Evolutionary conservation across 2,113 vertebrate genomes (phyloP), one percentile per base, ranked within the genome.

Genomic region (Neogale vison): DNA sequence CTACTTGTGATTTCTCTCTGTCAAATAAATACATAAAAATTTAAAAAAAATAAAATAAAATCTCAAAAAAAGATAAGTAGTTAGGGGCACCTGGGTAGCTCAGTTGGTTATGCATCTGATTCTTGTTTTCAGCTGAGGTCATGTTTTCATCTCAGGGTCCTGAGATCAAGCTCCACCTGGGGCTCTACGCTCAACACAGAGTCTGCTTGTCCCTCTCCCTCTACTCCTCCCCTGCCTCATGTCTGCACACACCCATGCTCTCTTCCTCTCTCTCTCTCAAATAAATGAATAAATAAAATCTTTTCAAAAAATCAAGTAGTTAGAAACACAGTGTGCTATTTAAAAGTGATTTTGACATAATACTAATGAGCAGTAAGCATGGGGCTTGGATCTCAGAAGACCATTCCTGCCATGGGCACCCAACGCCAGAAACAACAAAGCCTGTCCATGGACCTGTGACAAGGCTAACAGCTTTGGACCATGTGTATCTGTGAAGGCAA

Each of bases 241-340:
- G 63, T 6, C 13, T 15, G 7, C 17, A 67, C 31, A 31, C 65
- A 69, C 67, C 17, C n/a, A 36, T 36, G n/a, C 34, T 69, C 34
- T 69, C 8, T 67, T 3, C 42, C 42, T 69, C 67, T 69, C 34
- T 69, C 67, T n/a, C 67, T 69, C 34, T 69, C 67, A 69, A 36
- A 69, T n/a, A 69, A 69, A 69, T 36, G 67, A 69, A 36, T 69
- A 20, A 69, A 69, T 69, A 69, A 69, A 69, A 69, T 69, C 67
- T 36, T n/a, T 69, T 36, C 0, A 69, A 69, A 69, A 69, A 69
- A 24, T 39, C 57, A 72, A 72, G 69, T 72, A 13, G 20, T 90
- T 90, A 90, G 67, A 93, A 96, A 59, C 18, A 72, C 92, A 93
- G 50, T 0, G 0, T n/a, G 29, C 20, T 52, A 63, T 61, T 92